A percentile compares a stretch with the other conserved stretches of the same genome.
Evolutionary conservation across 1,140 invertebrate species (phyloP).

Genomic region (Antheraea pernyi): DNA sequence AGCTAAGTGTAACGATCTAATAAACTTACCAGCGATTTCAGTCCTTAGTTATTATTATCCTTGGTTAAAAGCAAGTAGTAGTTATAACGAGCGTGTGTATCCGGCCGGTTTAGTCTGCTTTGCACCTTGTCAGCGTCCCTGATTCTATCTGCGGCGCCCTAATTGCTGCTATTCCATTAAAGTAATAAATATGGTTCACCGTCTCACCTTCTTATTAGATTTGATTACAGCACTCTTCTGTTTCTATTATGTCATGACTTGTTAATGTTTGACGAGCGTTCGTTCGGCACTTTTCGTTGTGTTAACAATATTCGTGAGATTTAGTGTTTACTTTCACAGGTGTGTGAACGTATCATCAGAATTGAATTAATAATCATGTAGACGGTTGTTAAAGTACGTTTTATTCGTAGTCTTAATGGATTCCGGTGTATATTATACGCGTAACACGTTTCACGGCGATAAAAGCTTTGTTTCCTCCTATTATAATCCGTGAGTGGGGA

Average conservation of each 20-base stretch:
- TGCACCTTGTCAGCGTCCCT: constrained; percentile 74
- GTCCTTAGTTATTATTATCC: constrained; percentile 10
- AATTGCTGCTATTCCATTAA: constrained; percentile 77
- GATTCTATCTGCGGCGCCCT: constrained; percentile 64
- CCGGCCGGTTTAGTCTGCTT: constrained; percentile 70
- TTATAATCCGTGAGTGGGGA: constrained; percentile 1
- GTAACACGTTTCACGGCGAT: constrained; percentile 16
- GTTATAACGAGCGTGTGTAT: constrained; percentile 35
- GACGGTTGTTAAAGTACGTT: constrained; percentile 22
- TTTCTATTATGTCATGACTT: constrained; percentile 51
- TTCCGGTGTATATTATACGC: constrained; percentile 14
- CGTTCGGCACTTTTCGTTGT: constrained; percentile 30
- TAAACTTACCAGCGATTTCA: constrained; percentile 17
- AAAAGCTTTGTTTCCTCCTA: constrained; percentile 16
- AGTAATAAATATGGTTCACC: constrained; percentile 65
- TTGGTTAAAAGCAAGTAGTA: constrained; percentile 19
- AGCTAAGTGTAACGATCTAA: neutral
- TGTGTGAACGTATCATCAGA: constrained; percentile 31
- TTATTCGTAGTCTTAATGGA: constrained; percentile 23
- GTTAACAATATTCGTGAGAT: constrained; percentile 38
- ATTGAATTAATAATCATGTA: constrained; percentile 33
- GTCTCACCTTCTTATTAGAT: constrained; percentile 56
- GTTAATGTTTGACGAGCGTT: constrained; percentile 47
- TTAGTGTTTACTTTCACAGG: constrained; percentile 35
- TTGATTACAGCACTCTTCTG: constrained; percentile 47